A percentile compares a stretch with the other conserved stretches of the same genome.
These are phyloP conservation scores for Gopherus flavomarginatus DNA, from an alignment of 2,113 vertebrate genomes.

Conservation along the genomic window DNA sequence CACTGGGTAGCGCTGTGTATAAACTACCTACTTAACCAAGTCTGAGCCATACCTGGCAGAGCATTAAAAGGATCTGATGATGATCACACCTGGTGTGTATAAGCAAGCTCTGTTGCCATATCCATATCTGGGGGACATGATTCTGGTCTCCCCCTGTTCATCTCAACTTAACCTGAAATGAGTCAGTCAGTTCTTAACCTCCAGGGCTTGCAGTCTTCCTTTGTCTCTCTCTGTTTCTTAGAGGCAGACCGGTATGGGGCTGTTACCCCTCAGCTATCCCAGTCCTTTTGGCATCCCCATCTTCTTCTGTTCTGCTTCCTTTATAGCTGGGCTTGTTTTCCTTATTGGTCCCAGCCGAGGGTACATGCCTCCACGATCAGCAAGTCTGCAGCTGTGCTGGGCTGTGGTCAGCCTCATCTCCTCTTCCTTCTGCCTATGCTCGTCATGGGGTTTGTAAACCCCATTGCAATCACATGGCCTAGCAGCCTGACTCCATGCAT, in stretches of 20 bases:
- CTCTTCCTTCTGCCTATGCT: neutral
- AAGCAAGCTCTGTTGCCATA: neutral
- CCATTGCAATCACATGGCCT: neutral
- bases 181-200: neutral
- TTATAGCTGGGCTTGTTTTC: neutral
- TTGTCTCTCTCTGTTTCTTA: neutral
- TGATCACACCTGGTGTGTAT: neutral
- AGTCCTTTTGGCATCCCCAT: neutral
- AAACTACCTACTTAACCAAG: neutral
- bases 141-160: neutral
- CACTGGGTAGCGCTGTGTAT: neutral
- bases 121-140: neutral
- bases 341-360: neutral
- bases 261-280: neutral
- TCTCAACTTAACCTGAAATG: neutral
- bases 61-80: neutral
- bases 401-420: neutral
- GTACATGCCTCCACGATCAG: neutral
- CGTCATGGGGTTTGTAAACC: neutral
- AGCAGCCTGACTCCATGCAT: neutral
- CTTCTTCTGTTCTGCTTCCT: neutral
- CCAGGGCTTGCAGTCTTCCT: neutral
- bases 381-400: neutral
- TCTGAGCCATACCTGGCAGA: neutral
- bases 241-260: neutral